Conservation (phyloP, 2,888 invertebrate genomes). For the Volucella inanis region DNA sequence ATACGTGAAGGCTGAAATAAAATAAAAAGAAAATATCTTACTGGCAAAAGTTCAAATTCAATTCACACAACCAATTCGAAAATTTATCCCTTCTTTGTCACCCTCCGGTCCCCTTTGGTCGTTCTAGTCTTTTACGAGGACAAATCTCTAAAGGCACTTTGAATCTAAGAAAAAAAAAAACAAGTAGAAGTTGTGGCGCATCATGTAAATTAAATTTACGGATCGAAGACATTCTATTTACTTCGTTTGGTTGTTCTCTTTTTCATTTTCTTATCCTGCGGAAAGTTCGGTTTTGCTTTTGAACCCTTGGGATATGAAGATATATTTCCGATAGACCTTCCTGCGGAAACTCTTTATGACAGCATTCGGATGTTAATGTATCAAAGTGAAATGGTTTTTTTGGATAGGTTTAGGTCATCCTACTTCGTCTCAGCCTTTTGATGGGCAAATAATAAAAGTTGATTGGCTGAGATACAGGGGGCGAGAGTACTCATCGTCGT, state of each 20-base stretch:
- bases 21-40: constrained; percentile 57
- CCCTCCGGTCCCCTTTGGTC: neutral
- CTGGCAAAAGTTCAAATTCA: constrained; percentile 73
- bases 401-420: constrained; percentile 31
- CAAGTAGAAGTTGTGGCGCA: constrained; percentile 64
- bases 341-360: constrained; percentile 69
- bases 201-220: constrained; percentile 73
- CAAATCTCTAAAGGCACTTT: constrained; percentile 20
- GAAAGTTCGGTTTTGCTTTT: constrained; percentile 61
- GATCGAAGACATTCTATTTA: constrained; percentile 65
- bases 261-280: constrained; percentile 48
- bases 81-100: constrained; percentile 49
- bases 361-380: constrained; percentile 70
- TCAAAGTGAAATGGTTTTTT: constrained; percentile 69
- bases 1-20: constrained; percentile 37
- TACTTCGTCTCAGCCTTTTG: constrained; percentile 3
- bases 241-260: constrained; percentile 9
- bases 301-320: constrained; percentile 58
- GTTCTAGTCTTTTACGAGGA: neutral
- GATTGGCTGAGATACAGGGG: constrained; percentile 67
- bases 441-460: constrained; percentile 70
- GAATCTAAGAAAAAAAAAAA: constrained; percentile 24
- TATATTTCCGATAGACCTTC: constrained; percentile 66
- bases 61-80: constrained; percentile 69
- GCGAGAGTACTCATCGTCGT: constrained; percentile 11